A percentile compares a stretch with the other conserved stretches of the same genome.
Evolutionary conservation across 2,113 vertebrate genomes (phyloP).

Genomic region (Dicerorhinus sumatrensis): DNA sequence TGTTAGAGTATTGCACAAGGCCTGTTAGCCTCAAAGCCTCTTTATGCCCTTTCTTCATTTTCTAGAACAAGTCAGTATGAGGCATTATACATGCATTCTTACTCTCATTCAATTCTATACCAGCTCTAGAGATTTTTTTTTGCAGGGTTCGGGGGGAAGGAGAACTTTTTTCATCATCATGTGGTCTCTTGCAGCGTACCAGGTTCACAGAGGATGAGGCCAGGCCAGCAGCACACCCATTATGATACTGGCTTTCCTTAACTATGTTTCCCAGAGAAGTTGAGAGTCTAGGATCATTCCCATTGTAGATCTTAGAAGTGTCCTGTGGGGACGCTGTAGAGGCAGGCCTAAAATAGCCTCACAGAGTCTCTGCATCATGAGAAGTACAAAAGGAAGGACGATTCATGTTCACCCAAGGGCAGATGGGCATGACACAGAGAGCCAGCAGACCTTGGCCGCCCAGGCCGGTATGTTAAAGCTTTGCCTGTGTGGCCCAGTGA

Average conservation of each 20-base stretch:
- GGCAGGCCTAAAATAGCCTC: neutral
- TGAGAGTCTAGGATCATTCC: neutral
- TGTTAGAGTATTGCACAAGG: neutral
- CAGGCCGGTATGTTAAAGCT: neutral
- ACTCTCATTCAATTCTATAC: neutral
- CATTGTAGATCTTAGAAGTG: neutral
- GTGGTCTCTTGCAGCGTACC: neutral
- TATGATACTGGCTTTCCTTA: neutral
- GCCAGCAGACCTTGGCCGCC: neutral
- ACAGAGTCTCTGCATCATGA: neutral
- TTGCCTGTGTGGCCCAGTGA: neutral
- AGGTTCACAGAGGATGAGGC: neutral
- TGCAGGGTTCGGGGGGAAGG: rapidly evolving
- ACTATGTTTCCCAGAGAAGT: neutral
- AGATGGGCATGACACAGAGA: neutral
- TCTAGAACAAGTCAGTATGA: neutral
- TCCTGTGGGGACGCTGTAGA: neutral
- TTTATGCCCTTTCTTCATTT: neutral
- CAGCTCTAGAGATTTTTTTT: neutral
- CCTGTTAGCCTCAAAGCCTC: neutral
- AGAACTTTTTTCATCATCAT: neutral
- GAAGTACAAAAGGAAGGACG: neutral
- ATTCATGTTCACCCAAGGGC: neutral
- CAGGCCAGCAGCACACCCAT: neutral
- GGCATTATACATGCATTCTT: neutral